A percentile compares a stretch with the other conserved stretches of the same genome.
Evolutionary conservation across 1,140 invertebrate genomes (phyloP).

Genomic region (Cephus cinctus): DNA sequence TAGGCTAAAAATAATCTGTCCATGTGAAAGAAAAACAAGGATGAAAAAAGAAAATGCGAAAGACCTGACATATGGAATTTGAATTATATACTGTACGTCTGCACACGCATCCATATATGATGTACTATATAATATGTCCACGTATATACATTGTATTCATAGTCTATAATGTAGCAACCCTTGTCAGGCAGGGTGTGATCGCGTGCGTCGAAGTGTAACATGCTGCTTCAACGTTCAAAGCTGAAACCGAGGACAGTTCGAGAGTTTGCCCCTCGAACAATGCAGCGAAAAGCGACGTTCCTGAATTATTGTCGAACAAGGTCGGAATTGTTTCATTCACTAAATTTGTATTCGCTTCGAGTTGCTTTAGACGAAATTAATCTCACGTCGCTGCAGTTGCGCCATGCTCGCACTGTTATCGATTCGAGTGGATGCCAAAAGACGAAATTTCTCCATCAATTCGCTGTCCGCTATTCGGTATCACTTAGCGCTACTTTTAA

Average conservation of each 20-base stretch:
- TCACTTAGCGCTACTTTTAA: too few species aligned
- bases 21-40: neutral
- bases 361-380: neutral
- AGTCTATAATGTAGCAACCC: slow-evolving; percentile 1
- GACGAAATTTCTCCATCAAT: too few species aligned
- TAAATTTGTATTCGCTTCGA: slow-evolving; percentile 1
- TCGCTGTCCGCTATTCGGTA: too few species aligned
- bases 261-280: slow-evolving; percentile 16
- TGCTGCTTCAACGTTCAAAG: slow-evolving; percentile 11
- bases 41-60: too few species aligned
- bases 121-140: too few species aligned
- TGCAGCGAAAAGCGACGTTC: slow-evolving; percentile 16
- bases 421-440: too few species aligned
- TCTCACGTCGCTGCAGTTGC: too few species aligned
- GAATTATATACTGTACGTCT: too few species aligned
- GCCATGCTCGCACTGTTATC: too few species aligned
- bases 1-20: neutral
- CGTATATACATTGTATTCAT: too few species aligned
- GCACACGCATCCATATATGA: too few species aligned
- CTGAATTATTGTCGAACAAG: slow-evolving; percentile 4
- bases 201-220: slow-evolving; percentile 2
- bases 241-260: slow-evolving; percentile 14
- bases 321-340: slow-evolving; percentile 5
- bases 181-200: slow-evolving; percentile 4
- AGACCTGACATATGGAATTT: too few species aligned